These are phyloP conservation scores for Lucilia sericata DNA, from an alignment of 1,140 invertebrate species.

Conservation along the genomic window DNA sequence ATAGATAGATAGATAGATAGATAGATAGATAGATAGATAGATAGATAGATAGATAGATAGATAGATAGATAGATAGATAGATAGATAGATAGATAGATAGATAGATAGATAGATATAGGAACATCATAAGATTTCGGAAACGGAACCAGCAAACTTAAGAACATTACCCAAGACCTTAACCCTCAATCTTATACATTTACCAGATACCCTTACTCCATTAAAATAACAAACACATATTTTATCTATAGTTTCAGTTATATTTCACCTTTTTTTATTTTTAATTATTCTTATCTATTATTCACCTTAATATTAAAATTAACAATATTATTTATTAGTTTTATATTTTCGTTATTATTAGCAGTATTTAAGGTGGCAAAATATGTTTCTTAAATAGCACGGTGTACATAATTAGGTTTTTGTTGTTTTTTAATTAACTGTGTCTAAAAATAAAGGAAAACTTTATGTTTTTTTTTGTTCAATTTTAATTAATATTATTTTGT, in stretches of 20 bases:
- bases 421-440: background rate
- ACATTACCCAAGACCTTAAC: too few relatives aligned
- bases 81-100: too few relatives aligned
- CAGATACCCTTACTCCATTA: too few relatives aligned
- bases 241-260: background rate
- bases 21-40: too few relatives aligned
- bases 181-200: too few relatives aligned
- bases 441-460: background rate
- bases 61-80: too few relatives aligned
- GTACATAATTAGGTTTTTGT: constrained; percentile 9
- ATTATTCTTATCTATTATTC: background rate
- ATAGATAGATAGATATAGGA: too few relatives aligned
- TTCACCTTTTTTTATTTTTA: background rate
- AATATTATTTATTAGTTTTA: background rate
- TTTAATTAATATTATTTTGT: background rate
- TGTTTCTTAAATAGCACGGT: background rate
- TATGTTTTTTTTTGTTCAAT: too few relatives aligned
- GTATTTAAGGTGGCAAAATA: constrained; percentile 19
- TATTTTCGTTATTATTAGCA: background rate
- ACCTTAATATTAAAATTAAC: constrained; percentile 13
- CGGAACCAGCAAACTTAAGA: too few relatives aligned
- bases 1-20: too few relatives aligned
- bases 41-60: too few relatives aligned
- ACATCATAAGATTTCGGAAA: too few relatives aligned
- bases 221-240: background rate